phyloP scores from a whole-genome alignment of 2,888 invertebrate genomes.

The Ceriagrion tenellum region DNA sequence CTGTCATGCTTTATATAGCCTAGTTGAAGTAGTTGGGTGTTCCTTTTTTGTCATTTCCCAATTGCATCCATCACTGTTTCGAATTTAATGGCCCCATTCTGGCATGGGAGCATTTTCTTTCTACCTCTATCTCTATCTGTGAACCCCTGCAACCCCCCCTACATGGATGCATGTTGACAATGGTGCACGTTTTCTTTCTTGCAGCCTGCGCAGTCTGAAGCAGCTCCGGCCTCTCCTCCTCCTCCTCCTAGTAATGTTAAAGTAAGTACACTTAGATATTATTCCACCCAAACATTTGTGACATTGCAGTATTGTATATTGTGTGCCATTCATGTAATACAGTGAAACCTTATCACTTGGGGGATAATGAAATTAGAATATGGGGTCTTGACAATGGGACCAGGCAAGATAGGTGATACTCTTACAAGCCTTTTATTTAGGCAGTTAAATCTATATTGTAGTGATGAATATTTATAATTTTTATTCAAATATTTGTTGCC shows the following conservation, averaged over 20 bases:
- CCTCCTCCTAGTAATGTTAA: constrained; percentile 64
- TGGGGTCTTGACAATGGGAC: no score
- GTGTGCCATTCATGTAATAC: no score
- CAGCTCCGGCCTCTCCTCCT: constrained; percentile 56
- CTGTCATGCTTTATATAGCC: constrained; percentile 59
- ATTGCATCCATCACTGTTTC: constrained; percentile 53
- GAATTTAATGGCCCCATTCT: constrained; percentile 42
- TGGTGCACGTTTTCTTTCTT: constrained; percentile 68
- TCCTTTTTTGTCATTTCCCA: constrained; percentile 57
- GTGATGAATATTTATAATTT: no score
- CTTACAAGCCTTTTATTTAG: no score
- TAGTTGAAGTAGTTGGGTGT: constrained; percentile 61
- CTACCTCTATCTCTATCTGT: constrained; percentile 39
- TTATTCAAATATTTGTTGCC: no score
- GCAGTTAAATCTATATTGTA: no score
- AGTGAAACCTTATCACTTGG: no score
- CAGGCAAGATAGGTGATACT: no score
- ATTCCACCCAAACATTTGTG: background rate
- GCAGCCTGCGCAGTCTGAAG: constrained; percentile 64
- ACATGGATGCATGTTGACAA: constrained; percentile 68
- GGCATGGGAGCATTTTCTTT: constrained; percentile 65
- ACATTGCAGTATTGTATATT: background rate
- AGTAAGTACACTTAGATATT: constrained; percentile 51
- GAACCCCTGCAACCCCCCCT: constrained; percentile 50
- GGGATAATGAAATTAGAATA: no score